Conservation (phyloP, 1,140 invertebrate species). For the Papilio polytes region DNA sequence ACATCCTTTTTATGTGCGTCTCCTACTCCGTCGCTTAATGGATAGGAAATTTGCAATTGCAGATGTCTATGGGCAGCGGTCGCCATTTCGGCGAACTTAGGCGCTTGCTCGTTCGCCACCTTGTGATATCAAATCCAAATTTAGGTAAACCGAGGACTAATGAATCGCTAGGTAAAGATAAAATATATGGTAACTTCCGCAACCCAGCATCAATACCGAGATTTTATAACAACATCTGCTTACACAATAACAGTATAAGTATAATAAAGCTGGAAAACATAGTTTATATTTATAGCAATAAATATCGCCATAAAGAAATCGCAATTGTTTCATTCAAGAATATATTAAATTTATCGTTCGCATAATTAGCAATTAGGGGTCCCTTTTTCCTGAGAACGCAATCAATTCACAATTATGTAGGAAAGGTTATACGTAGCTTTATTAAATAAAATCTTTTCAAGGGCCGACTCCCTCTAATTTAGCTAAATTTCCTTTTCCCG, state of each 20-base stretch:
- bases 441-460: slow-evolving; percentile 75
- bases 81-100: too few relatives aligned
- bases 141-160: too few relatives aligned
- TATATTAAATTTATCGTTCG: slow-evolving; percentile 59
- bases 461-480: slow-evolving; percentile 54
- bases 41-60: too few relatives aligned
- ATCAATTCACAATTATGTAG: slow-evolving; percentile 80
- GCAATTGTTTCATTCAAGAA: slow-evolving; percentile 20
- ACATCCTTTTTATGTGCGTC: too few relatives aligned
- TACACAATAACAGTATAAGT: not conserved
- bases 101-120: too few relatives aligned
- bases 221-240: too few relatives aligned
- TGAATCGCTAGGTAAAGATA: too few relatives aligned
- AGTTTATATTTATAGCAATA: not conserved
- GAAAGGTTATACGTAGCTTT: slow-evolving; percentile 70
- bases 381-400: slow-evolving; percentile 67
- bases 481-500: slow-evolving; percentile 59
- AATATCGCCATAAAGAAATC: slow-evolving; percentile 26
- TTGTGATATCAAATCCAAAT: too few relatives aligned
- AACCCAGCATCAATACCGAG: too few relatives aligned
- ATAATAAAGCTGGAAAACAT: not conserved
- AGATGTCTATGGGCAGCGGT: too few relatives aligned
- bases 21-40: too few relatives aligned
- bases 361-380: slow-evolving; percentile 72
- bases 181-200: too few relatives aligned